Evolutionary conservation across 2,113 vertebrate genomes (phyloP).

Genomic region (Hemiprocne comata): DNA sequence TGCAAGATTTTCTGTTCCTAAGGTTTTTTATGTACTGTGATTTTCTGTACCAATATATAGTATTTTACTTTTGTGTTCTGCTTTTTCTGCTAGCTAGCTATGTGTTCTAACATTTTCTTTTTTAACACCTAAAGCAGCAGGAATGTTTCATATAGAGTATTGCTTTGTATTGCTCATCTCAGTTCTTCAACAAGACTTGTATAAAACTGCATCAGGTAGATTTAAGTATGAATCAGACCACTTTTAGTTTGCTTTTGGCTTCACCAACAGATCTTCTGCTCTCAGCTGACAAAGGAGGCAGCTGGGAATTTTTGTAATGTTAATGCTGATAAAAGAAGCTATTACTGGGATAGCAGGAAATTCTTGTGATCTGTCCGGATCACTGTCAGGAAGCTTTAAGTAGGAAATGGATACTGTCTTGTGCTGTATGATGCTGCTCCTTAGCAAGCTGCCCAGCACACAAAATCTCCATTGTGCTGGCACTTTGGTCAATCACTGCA

Average conservation of each 20-base stretch:
- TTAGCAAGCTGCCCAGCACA: neutral
- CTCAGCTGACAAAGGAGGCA: neutral
- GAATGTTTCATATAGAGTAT: neutral
- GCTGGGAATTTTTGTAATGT: neutral
- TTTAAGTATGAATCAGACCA: neutral
- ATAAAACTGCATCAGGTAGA: neutral
- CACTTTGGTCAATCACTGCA: neutral
- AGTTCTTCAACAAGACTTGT: neutral
- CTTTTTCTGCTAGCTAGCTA: neutral
- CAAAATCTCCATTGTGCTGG: accelerated
- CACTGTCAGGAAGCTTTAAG: neutral
- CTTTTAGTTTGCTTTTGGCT: neutral
- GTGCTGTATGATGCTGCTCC: neutral
- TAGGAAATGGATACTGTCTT: neutral
- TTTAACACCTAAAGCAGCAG: neutral
- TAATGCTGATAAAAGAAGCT: neutral
- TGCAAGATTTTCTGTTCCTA: neutral
- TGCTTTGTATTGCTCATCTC: neutral
- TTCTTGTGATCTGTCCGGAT: neutral
- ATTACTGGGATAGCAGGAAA: neutral
- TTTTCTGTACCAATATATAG: neutral
- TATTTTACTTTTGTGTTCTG: neutral
- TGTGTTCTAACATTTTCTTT: neutral
- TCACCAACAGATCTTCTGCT: neutral
- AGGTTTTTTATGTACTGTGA: neutral